These are phyloP conservation scores for Cyrtorhinus lividipennis DNA, from an alignment of 1,140 invertebrate genomes.

Conservation along the genomic window DNA sequence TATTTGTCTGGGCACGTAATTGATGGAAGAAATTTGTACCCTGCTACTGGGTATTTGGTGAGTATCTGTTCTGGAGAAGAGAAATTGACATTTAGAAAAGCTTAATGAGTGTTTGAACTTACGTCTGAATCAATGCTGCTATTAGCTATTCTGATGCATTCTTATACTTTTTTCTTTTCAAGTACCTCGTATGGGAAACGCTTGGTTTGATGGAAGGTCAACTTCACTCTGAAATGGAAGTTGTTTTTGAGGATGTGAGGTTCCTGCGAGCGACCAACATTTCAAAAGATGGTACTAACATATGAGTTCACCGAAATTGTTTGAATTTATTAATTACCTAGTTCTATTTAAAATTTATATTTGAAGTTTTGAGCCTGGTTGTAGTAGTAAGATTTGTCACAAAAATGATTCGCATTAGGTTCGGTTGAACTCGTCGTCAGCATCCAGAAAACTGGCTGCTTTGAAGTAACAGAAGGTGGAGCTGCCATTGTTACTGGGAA, in stretches of 20 bases:
- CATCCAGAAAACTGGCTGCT: conserved; percentile 69
- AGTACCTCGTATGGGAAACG: conserved; percentile 74
- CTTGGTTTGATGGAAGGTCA: conserved; percentile 59
- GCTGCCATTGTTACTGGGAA: conserved; percentile 61
- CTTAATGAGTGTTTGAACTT: neutral
- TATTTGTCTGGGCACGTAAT: conserved; percentile 75
- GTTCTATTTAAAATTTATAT: no score
- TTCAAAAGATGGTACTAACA: conserved; percentile 39
- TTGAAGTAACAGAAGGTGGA: conserved; percentile 70
- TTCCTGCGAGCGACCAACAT: conserved; percentile 73
- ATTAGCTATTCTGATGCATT: neutral
- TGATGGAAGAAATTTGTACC: conserved; percentile 73
- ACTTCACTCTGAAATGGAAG: conserved; percentile 52
- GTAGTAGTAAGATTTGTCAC: neutral
- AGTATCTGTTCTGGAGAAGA: no score
- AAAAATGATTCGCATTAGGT: conserved; percentile 25
- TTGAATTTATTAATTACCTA: neutral
- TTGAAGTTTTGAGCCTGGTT: neutral
- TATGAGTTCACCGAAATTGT: neutral
- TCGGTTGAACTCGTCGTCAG: conserved; percentile 60
- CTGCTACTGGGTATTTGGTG: conserved; percentile 72
- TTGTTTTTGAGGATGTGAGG: conserved; percentile 74
- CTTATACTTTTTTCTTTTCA: conserved; percentile 16
- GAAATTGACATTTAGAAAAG: neutral
- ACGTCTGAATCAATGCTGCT: neutral